Evolutionary conservation across 2,113 vertebrate species (phyloP).

Genomic region (Hystrix brachyura): DNA sequence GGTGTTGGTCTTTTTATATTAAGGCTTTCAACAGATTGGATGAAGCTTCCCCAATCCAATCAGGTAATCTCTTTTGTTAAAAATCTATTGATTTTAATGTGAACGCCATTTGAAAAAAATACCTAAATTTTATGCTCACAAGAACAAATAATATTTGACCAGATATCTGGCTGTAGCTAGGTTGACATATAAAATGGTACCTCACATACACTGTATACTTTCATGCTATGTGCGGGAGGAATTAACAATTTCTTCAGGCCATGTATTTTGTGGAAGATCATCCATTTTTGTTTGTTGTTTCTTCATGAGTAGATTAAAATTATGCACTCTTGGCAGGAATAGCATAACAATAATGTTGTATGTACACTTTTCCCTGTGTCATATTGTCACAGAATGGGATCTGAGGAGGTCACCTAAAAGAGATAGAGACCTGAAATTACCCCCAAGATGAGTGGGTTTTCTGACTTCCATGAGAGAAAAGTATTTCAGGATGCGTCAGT

Average conservation of each 20-base stretch:
- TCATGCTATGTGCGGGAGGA: background rate
- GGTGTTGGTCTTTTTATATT: background rate
- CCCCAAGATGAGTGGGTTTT: background rate
- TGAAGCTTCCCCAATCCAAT: background rate
- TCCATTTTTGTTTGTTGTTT: conserved; percentile 10
- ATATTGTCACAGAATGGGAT: background rate
- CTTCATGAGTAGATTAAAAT: background rate
- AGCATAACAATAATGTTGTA: background rate
- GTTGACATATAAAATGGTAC: background rate
- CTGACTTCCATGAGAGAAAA: background rate
- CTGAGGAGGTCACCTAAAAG: background rate
- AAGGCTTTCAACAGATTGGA: background rate
- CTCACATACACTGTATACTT: background rate
- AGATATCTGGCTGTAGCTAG: background rate
- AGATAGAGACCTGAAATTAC: background rate
- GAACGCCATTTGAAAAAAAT: background rate
- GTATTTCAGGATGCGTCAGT: background rate
- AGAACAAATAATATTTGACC: background rate
- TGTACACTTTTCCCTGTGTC: background rate
- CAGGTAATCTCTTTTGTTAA: background rate
- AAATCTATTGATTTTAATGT: background rate
- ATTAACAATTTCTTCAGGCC: background rate
- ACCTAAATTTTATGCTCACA: background rate
- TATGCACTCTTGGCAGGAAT: background rate
- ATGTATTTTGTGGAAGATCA: background rate